Evolutionary conservation across 2,888 invertebrate species (phyloP).

Genomic region (Drosophila colorata): DNA sequence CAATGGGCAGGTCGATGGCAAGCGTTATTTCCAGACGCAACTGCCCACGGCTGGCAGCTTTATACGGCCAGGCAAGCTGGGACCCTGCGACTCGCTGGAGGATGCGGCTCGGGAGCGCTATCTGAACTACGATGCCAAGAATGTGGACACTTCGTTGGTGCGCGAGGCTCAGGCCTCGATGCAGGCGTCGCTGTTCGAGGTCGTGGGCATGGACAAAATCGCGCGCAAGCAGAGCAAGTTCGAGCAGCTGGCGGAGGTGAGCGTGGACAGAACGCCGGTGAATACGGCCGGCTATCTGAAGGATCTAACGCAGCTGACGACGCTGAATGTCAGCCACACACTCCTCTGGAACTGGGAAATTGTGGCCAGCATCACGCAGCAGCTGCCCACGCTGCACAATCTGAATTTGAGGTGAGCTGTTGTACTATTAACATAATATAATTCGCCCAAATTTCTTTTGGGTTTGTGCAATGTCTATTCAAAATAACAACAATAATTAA

Average conservation of each 20-base stretch:
- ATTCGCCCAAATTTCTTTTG: too few species aligned
- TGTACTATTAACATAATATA: background rate
- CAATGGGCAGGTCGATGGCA: conserved; percentile 93
- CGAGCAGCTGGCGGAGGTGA: conserved; percentile 83
- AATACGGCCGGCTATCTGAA: conserved; percentile 89
- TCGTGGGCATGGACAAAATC: conserved; percentile 96
- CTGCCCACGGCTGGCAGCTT: conserved; percentile 95
- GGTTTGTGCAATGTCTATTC: too few species aligned
- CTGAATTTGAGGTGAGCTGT: conserved; percentile 82
- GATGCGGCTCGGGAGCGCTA: conserved; percentile 91
- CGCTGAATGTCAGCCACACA: conserved; percentile 83
- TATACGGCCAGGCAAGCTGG: conserved; percentile 92
- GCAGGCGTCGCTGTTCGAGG: conserved; percentile 93
- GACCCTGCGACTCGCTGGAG: conserved; percentile 90
- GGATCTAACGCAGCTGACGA: conserved; percentile 81
- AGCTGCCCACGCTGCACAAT: conserved; percentile 81
- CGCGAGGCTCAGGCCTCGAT: conserved; percentile 89
- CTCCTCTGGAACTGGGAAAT: conserved; percentile 85
- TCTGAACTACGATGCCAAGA: conserved; percentile 81
- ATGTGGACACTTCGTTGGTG: conserved; percentile 88
- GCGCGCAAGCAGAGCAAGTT: conserved; percentile 87
- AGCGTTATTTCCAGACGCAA: conserved; percentile 92
- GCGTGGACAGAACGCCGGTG: conserved; percentile 86
- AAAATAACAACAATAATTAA: too few species aligned
- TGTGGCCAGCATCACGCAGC: conserved; percentile 83